Conservation (phyloP, 2,888 invertebrate species). For the Drosophila peninsularis region DNA sequence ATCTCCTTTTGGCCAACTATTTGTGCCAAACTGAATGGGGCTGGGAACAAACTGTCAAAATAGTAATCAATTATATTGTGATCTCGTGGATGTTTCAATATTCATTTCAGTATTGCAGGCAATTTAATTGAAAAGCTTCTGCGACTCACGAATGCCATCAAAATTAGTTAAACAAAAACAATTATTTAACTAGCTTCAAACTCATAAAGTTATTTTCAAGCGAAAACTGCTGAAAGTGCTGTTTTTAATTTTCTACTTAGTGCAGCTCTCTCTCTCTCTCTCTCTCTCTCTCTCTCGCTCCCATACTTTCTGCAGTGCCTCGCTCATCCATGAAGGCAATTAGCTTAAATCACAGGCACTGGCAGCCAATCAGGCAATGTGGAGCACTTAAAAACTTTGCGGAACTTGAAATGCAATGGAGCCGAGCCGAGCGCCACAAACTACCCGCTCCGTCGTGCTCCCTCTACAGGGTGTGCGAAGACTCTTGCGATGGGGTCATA, state of each 20-base stretch:
- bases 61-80: neutral
- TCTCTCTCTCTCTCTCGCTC: neutral
- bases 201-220: conserved; percentile 9
- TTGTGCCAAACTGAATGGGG: conserved; percentile 13
- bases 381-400: conserved; percentile 70
- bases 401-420: conserved; percentile 60
- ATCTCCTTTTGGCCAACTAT: conserved; percentile 28
- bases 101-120: neutral
- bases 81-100: no score
- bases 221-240: conserved; percentile 15
- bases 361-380: conserved; percentile 71
- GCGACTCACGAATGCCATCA: neutral
- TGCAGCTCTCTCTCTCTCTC: neutral
- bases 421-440: conserved; percentile 4
- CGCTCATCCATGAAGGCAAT: conserved; percentile 50
- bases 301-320: neutral
- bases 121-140: conserved; percentile 2
- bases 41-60: no score
- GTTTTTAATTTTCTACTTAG: neutral
- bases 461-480: conserved; percentile 28
- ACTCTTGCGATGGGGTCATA: conserved; percentile 47
- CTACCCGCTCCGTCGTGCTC: neutral
- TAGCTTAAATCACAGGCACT: conserved; percentile 65
- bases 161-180: conserved; percentile 2
- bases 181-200: conserved; percentile 7